Conservation (phyloP, 2,797 vertebrate genomes). For the Sebastes variabilis region DNA sequence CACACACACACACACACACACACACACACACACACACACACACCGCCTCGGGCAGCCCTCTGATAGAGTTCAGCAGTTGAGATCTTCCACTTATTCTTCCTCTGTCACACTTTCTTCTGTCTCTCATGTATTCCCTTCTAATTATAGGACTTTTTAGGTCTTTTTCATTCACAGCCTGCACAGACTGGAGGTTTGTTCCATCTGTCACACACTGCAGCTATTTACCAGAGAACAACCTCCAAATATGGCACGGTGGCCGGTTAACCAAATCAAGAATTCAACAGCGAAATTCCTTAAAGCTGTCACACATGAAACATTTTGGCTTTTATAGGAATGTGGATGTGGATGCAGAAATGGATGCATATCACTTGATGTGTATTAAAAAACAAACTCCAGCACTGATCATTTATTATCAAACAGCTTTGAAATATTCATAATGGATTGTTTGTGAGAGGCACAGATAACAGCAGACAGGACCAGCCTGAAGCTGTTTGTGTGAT, state of each 20-base stretch:
- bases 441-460: not conserved
- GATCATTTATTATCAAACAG: not conserved
- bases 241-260: not conserved
- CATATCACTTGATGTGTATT: not conserved
- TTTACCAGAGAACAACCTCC: constrained; percentile 4
- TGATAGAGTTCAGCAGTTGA: constrained; percentile 10
- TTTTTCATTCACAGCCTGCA: constrained; percentile 11
- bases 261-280: not conserved
- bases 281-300: not conserved
- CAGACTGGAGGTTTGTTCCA: constrained; percentile 7
- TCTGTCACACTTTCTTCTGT: not conserved
- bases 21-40: not conserved
- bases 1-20: not conserved
- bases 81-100: not conserved
- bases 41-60: not conserved
- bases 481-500: not conserved
- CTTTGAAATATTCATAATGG: not conserved
- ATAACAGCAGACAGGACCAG: not conserved
- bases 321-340: not conserved
- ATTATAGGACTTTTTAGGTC: not conserved
- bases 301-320: not conserved
- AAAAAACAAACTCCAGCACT: not conserved
- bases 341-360: not conserved
- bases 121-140: constrained; percentile 20
- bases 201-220: constrained; percentile 1